Evolutionary conservation across 2,888 invertebrate genomes (phyloP), one percentile per base, ranked within the genome.

Genomic region (Nesidiocoris tenuis): DNA sequence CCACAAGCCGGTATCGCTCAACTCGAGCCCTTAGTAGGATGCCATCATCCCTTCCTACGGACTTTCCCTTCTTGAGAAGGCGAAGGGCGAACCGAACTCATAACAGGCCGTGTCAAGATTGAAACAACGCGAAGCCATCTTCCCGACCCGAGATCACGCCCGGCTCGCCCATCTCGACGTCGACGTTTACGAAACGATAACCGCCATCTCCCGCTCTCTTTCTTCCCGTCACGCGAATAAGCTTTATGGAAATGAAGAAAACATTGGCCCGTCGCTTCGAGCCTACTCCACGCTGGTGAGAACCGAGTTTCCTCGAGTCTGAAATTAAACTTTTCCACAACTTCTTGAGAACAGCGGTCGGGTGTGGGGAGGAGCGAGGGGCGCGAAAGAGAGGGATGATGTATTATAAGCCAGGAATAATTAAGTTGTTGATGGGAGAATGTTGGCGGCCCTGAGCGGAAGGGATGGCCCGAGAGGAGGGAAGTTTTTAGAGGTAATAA

Each of bases 251-350:
- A 67, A 67, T 67, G 55, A 21, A 22, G 56, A 56, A 67, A 66
- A 66, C 66, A 66, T 66, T 66, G 21, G 25, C 66, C 66, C 54
- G 39, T 9, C 55, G 39, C 12, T 3, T 39, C 39, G 39, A 7
- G 39, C 39, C 39, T 39, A 7, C 39, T 39, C 12, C 39, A 39
- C 3, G 39, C 39, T 3, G 39, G 5, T 39, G 39, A 22, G 19
- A 67, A 54, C 67, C 55, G 22, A 67, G 56, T 54, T 67, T 67
- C 55, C 67, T 67, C 23, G 54, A 23, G 22, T 39, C 54, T 39
- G 56, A 56, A 67, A 67, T 67, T 56, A 67, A 67, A 67, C 67
- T 67, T 67, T 67, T 67, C 56, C 23, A n/a, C n/a, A 67, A 67
- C 67, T 67, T 67, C 22, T 12, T 19, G 21, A 5, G 7, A 16